These are phyloP conservation scores for Eremobia ochroleuca DNA, from an alignment of 2,888 invertebrate species.

Conservation along the genomic window DNA sequence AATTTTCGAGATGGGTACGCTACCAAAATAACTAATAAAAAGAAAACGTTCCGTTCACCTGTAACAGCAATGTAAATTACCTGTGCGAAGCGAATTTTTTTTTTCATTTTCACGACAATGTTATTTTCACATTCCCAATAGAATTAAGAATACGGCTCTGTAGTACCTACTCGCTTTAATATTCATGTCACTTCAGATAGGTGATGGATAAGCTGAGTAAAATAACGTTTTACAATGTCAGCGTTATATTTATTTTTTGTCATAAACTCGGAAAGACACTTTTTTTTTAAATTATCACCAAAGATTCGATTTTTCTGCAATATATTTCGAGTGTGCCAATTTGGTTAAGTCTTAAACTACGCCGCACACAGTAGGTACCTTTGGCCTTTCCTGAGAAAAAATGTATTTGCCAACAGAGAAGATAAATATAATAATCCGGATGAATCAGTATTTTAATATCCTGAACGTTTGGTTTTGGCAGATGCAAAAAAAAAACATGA, in stretches of 20 bases:
- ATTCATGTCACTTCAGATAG: conserved; percentile 37
- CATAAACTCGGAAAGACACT: conserved; percentile 11
- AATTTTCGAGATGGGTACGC: not conserved
- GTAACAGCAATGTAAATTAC: conserved; percentile 22
- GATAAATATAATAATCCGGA: not conserved
- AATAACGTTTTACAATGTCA: conserved; percentile 27
- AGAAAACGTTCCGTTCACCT: not conserved
- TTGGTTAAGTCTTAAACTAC: not conserved
- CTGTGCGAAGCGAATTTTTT: no score
- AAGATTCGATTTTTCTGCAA: conserved; percentile 1
- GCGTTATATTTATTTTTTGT: not conserved
- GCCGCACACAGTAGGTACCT: not conserved
- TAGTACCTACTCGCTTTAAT: conserved; percentile 29
- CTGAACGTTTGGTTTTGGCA: not conserved
- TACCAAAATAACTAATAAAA: not conserved
- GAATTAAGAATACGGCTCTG: conserved; percentile 12
- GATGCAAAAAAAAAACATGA: no score
- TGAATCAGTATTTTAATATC: not conserved
- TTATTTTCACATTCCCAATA: not conserved
- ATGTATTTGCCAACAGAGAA: not conserved
- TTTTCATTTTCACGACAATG: conserved; percentile 15
- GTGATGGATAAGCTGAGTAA: conserved; percentile 34
- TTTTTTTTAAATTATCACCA: conserved; percentile 2
- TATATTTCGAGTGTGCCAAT: not conserved
- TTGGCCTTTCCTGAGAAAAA: not conserved